A percentile compares a stretch with the other conserved stretches of the same genome.
Conservation (phyloP, 2,797 vertebrate species). For the Squalus acanthias region DNA sequence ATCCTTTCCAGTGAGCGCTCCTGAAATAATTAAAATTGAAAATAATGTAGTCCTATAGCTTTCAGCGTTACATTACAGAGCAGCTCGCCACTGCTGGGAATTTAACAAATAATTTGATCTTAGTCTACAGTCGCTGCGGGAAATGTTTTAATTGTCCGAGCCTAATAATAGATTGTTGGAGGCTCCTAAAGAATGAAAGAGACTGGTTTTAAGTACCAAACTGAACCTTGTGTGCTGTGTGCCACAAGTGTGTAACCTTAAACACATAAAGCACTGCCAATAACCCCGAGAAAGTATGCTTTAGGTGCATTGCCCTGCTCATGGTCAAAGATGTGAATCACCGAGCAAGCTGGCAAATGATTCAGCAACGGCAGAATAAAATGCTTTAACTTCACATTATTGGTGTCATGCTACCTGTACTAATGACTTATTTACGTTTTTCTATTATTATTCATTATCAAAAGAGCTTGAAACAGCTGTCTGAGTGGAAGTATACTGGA, state of each 20-base stretch:
- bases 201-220: slow-evolving; percentile 18
- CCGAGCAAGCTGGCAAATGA: not conserved
- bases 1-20: not conserved
- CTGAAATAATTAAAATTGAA: slow-evolving; percentile 2
- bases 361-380: not conserved
- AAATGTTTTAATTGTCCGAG: slow-evolving; percentile 18
- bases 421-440: not conserved
- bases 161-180: not conserved
- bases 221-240: not conserved
- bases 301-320: not conserved
- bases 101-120: slow-evolving; percentile 11
- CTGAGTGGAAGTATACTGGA: not conserved
- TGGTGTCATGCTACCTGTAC: not conserved
- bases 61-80: slow-evolving; percentile 5
- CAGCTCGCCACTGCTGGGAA: not conserved
- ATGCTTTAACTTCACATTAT: not conserved
- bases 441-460: not conserved
- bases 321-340: not conserved
- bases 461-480: not conserved
- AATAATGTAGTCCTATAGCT: not conserved
- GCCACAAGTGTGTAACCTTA: not conserved
- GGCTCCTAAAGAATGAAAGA: not conserved
- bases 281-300: not conserved
- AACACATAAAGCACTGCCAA: not conserved
- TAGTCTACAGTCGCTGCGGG: not conserved